Evolutionary conservation across 2,888 invertebrate species (phyloP).

Genomic region (Ormyrus rosae): DNA sequence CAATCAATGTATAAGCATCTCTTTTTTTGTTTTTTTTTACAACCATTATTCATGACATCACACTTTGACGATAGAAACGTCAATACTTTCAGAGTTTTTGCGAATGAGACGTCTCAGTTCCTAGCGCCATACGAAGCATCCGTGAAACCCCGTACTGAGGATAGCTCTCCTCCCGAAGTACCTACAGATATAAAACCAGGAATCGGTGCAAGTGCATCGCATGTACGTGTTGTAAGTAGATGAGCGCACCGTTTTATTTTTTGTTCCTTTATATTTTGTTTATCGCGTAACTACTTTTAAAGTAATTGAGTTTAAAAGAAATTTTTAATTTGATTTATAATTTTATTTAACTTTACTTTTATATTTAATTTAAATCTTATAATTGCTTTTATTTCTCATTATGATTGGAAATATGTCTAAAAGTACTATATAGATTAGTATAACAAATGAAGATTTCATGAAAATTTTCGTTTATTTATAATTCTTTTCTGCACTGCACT

Average conservation of each 20-base stretch:
- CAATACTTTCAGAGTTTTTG: slow-evolving; percentile 80
- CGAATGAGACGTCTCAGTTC: slow-evolving; percentile 85
- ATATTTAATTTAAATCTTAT: not conserved
- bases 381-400: no score
- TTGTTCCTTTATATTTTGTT: slow-evolving; percentile 57
- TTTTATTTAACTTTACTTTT: not conserved
- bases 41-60: slow-evolving; percentile 45
- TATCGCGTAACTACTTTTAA: not conserved
- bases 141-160: slow-evolving; percentile 78
- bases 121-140: slow-evolving; percentile 85
- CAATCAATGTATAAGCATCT: no score
- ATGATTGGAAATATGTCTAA: no score
- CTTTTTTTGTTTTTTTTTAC: slow-evolving; percentile 42
- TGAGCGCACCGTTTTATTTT: slow-evolving; percentile 65
- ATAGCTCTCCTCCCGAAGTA: slow-evolving; percentile 74
- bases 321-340: not conserved
- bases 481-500: slow-evolving; percentile 63
- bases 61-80: slow-evolving; percentile 55
- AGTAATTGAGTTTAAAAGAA: slow-evolving; percentile 13
- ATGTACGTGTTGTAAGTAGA: slow-evolving; percentile 76
- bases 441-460: not conserved
- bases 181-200: slow-evolving; percentile 67
- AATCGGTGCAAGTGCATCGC: slow-evolving; percentile 74
- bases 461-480: not conserved
- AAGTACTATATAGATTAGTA: no score